These are phyloP conservation scores for Metallyticus violacea DNA, from an alignment of 2,888 invertebrate species.

Conservation along the genomic window DNA sequence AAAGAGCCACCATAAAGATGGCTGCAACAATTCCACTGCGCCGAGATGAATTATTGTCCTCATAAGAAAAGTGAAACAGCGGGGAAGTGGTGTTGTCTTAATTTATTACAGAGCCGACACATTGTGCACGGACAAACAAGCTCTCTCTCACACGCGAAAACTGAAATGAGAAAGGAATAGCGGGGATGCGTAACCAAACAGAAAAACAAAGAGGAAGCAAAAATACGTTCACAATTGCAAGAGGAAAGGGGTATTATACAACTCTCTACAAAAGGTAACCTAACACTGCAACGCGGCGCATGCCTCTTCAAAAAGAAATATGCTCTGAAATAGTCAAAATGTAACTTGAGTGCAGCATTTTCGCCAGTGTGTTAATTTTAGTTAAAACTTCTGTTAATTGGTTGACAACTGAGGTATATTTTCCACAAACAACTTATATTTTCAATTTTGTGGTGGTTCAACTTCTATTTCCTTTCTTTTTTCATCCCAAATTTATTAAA, in stretches of 20 bases:
- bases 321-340: no score
- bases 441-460: no score
- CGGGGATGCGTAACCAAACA: background rate
- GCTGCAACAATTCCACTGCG: background rate
- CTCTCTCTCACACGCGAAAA: background rate
- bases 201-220: no score
- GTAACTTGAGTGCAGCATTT: no score
- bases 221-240: background rate
- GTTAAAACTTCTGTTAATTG: no score
- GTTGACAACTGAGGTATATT: no score
- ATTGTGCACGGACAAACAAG: background rate
- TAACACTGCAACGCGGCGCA: no score
- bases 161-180: background rate
- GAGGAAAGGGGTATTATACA: background rate
- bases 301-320: no score
- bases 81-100: constrained; percentile 3
- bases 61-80: constrained; percentile 4
- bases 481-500: no score
- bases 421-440: no score
- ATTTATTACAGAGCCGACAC: constrained; percentile 3
- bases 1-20: background rate
- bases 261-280: background rate
- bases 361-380: no score
- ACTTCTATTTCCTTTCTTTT: no score
- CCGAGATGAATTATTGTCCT: constrained; percentile 1